Evolutionary conservation across 1,140 invertebrate species (phyloP).

Genomic region (Drosophila simulans): DNA sequence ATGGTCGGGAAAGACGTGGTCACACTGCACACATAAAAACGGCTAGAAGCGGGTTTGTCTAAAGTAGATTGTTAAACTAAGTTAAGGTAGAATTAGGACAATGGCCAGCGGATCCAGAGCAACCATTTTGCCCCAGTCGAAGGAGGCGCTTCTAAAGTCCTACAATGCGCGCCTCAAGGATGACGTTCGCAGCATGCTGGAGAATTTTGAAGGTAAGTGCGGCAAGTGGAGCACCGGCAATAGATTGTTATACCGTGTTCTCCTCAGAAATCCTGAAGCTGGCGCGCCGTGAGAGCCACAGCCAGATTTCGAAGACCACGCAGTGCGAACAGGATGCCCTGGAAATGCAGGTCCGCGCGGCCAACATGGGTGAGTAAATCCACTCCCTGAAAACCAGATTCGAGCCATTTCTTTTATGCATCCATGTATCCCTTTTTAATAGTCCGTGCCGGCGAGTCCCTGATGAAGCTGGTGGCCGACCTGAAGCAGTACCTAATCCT

Average conservation of each 20-base stretch:
- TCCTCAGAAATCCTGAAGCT: constrained; percentile 95
- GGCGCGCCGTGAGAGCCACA: constrained; percentile 96
- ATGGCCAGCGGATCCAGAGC: constrained; percentile 84
- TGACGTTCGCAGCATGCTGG: constrained; percentile 97
- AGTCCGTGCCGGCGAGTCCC: constrained; percentile 96
- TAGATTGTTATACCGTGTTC: too few relatives aligned
- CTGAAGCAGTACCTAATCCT: constrained; percentile 98
- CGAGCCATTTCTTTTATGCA: neutral
- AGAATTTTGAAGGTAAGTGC: constrained; percentile 94
- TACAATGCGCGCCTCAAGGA: constrained; percentile 97
- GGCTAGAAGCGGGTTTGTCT: too few relatives aligned
- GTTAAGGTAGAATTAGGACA: constrained; percentile 2
- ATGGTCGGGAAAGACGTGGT: too few relatives aligned
- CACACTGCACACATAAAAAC: neutral
- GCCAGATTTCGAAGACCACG: constrained; percentile 93
- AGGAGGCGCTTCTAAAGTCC: constrained; percentile 96
- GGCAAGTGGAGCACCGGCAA: neutral
- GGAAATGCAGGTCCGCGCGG: constrained; percentile 98
- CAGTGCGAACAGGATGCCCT: constrained; percentile 97
- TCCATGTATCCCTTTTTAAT: constrained; percentile 34
- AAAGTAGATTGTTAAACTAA: too few relatives aligned
- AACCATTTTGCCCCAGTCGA: constrained; percentile 91
- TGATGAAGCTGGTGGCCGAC: constrained; percentile 98
- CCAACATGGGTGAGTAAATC: constrained; percentile 91
- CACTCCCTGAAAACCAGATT: neutral